Base-by-base conservation (phyloP, 2,113 vertebrate genomes). In the Caranx ignobilis region DNA sequence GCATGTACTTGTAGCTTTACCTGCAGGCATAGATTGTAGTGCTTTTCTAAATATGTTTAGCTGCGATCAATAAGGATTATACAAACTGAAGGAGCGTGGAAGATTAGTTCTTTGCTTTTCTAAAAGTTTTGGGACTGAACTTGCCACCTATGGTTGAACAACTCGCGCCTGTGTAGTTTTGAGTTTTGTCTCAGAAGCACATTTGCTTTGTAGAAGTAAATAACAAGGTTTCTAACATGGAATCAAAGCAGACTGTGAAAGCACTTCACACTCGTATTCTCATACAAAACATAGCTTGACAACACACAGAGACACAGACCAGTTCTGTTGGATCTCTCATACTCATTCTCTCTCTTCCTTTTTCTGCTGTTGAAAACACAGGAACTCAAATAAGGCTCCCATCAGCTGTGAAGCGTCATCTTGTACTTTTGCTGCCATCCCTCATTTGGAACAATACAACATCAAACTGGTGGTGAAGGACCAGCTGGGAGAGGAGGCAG, bases 401-500 rank as follows among this genome's bases (percentile, higher is more conserved):
- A 45, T 85, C 37, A 16, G 0, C 0, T 94, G 88, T 12, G 0
- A 32, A 1, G 1, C 2, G 6, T 76, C 41, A 0, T 43, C 54
- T 6, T 93, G 93, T 71, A 78, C n/a, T 47, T 93, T 94, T 59
- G 39, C 21, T 0, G 85, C 74, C 5, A 4, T 84, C 43, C 83
- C 76, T 61, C 64, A 84, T 2, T 68, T 86, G 54, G 69, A 87
- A 19, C 45, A 82, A 56, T 94, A 93, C 87, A 81, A 88, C 43
- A 72, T 94, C 77, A 80, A 77, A 0, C 68, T 94, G 65, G 37
- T 64, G 80, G 90, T 89, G 50, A 87, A 48, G n/a, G 77, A 89
- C 78, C 39, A 48, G 66, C 83, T 94, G 61, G 93, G 93, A 37
- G 81, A 83, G 67, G 90, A 82, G 71, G 75, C n/a, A 1, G 83